phyloP scores from a whole-genome alignment of 2,888 invertebrate genomes.

The Drosophila anomalipes region DNA sequence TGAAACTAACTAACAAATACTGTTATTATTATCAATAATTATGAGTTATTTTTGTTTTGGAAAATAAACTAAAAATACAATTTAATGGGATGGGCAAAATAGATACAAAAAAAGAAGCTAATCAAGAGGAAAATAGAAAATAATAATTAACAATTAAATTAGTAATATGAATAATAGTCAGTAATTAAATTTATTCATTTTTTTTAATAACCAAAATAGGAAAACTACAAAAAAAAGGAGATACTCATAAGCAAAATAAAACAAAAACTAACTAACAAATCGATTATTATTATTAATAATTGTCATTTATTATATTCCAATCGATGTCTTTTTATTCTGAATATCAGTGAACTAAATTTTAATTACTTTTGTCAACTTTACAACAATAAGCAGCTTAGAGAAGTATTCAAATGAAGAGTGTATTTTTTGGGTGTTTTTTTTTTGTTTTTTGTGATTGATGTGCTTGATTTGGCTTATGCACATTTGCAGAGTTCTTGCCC shows the following conservation, averaged over 20 bases:
- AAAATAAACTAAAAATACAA: slow-evolving; percentile 5
- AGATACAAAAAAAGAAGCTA: too few species aligned
- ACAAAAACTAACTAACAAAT: not conserved
- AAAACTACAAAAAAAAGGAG: not conserved
- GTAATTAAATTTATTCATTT: not conserved
- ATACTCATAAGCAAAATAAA: not conserved
- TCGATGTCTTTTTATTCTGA: not conserved
- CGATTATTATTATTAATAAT: not conserved
- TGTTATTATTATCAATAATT: not conserved
- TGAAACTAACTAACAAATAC: not conserved
- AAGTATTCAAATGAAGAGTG: not conserved
- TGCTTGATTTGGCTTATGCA: not conserved
- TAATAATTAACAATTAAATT: not conserved
- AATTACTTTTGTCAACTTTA: not conserved
- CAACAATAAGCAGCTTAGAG: not conserved
- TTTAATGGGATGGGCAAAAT: not conserved
- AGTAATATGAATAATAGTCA: not conserved
- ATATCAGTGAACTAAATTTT: not conserved
- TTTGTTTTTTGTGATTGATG: not conserved
- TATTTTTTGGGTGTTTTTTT: not conserved
- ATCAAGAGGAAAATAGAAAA: too few species aligned
- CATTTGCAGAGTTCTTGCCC: slow-evolving; percentile 1
- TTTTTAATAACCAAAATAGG: not conserved
- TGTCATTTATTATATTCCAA: not conserved
- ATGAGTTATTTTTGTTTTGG: not conserved